Evolutionary conservation across 2,797 vertebrate genomes (phyloP).

Genomic region (Pogonophryne albipinna): DNA sequence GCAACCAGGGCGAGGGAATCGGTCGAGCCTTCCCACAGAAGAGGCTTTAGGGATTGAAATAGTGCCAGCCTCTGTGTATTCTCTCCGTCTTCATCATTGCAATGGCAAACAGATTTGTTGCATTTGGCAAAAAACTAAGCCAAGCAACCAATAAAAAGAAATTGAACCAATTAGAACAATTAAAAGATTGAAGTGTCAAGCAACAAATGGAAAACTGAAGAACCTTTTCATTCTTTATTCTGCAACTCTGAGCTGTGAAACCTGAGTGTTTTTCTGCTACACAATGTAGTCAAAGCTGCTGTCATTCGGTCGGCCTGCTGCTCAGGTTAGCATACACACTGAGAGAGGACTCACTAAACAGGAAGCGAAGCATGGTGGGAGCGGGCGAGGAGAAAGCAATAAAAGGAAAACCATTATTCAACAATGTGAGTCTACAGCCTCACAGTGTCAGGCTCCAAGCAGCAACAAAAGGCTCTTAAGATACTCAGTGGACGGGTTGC

Average conservation of each 20-base stretch:
- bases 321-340: slow-evolving; percentile 36
- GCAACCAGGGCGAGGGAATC: slow-evolving; percentile 29
- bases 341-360: slow-evolving; percentile 42
- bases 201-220: slow-evolving; percentile 8
- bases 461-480: slow-evolving; percentile 8
- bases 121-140: slow-evolving; percentile 21
- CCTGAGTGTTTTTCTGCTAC: slow-evolving; percentile 23
- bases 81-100: slow-evolving; percentile 38
- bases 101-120: slow-evolving; percentile 38
- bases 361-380: slow-evolving; percentile 30
- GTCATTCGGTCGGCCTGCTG: slow-evolving; percentile 37
- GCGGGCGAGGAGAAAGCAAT: slow-evolving; percentile 32
- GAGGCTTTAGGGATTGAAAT: slow-evolving; percentile 63
- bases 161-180: slow-evolving; percentile 5
- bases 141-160: slow-evolving; percentile 30
- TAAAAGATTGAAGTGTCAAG: slow-evolving; percentile 22
- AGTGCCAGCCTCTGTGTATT: slow-evolving; percentile 30
- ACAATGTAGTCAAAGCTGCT: slow-evolving; percentile 7
- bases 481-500: slow-evolving; percentile 3
- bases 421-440: slow-evolving; percentile 47
- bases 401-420: slow-evolving; percentile 41
- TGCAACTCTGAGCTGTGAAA: slow-evolving; percentile 37
- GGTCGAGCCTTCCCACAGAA: slow-evolving; percentile 37
- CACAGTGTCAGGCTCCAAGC: slow-evolving; percentile 8
- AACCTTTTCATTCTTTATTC: slow-evolving; percentile 34